Evolutionary conservation across 2,113 vertebrate genomes (phyloP).

Genomic region (Austrofundulus limnaeus): DNA sequence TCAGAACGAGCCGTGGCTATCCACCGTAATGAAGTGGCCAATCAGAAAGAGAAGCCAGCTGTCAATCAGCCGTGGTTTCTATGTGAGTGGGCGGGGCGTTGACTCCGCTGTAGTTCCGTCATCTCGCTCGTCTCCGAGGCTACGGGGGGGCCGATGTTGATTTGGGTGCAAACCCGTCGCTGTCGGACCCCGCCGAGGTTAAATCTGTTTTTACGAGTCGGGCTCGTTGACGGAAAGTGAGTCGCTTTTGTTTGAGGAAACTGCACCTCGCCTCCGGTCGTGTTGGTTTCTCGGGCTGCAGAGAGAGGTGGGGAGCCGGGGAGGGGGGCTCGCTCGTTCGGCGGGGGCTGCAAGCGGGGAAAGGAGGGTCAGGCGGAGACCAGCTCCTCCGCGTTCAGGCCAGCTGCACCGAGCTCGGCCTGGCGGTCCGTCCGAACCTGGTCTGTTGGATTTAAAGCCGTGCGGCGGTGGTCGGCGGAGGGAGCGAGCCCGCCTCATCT

Average conservation of each 20-base stretch:
- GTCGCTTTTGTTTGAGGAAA: slow-evolving; percentile 14
- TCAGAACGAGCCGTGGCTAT: slow-evolving; percentile 7
- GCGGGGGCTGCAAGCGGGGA: slow-evolving; percentile 49
- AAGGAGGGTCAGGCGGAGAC: slow-evolving; percentile 62
- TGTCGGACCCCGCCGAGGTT: slow-evolving; percentile 39
- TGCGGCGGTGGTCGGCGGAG: slow-evolving; percentile 21
- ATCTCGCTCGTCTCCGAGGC: slow-evolving; percentile 65
- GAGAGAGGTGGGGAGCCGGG: slow-evolving; percentile 60
- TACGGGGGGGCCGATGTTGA: slow-evolving; percentile 68
- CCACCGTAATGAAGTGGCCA: slow-evolving; percentile 34
- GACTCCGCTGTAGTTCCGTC: slow-evolving; percentile 72
- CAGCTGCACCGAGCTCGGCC: slow-evolving; percentile 64
- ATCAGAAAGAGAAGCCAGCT: slow-evolving; percentile 29
- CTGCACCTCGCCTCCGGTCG: slow-evolving; percentile 27
- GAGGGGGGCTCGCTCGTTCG: slow-evolving; percentile 39
- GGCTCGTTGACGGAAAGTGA: slow-evolving; percentile 22
- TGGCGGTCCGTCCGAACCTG: slow-evolving; percentile 43
- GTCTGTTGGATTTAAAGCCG: slow-evolving; percentile 27
- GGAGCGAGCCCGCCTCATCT: slow-evolving; percentile 19
- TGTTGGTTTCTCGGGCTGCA: slow-evolving; percentile 42
- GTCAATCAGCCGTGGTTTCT: slow-evolving; percentile 51
- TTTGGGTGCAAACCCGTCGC: slow-evolving; percentile 52
- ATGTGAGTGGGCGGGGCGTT: slow-evolving; percentile 57
- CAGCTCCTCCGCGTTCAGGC: slow-evolving; percentile 58
- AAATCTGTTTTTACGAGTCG: slow-evolving; percentile 24